Conservation (phyloP, 1,140 invertebrate genomes). For the Temnothorax curvispinosus region DNA sequence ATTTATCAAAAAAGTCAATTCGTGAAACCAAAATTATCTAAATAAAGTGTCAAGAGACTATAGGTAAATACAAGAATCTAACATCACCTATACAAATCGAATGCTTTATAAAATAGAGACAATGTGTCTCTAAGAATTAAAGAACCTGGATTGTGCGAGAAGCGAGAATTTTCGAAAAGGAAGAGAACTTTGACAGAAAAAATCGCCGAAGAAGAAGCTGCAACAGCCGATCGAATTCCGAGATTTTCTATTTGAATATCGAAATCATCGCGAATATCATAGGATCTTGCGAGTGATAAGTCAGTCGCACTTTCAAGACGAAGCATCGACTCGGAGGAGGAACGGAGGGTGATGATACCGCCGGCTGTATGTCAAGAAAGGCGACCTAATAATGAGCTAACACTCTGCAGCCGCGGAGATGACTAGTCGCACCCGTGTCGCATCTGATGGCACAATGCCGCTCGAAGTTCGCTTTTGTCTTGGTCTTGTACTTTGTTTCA, state of each 20-base stretch:
- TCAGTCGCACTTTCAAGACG: background rate
- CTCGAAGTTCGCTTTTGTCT: constrained; percentile 70
- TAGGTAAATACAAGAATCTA: background rate
- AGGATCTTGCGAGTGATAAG: background rate
- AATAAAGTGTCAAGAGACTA: background rate
- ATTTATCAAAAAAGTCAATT: background rate
- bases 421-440: constrained; percentile 79
- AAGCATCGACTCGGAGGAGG: background rate
- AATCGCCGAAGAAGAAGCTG: too few species aligned
- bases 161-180: background rate
- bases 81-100: background rate
- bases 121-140: background rate
- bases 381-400: constrained; percentile 55
- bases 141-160: background rate
- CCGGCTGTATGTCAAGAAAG: constrained; percentile 21
- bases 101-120: background rate
- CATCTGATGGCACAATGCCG: constrained; percentile 83
- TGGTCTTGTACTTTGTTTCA: constrained; percentile 46
- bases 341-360: background rate
- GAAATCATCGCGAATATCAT: background rate
- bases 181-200: too few species aligned
- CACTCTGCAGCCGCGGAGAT: constrained; percentile 36
- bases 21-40: background rate
- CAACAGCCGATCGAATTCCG: too few species aligned
- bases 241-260: too few species aligned